Evolutionary conservation across 2,888 invertebrate genomes (phyloP).

Genomic region (Eurois occulta): DNA sequence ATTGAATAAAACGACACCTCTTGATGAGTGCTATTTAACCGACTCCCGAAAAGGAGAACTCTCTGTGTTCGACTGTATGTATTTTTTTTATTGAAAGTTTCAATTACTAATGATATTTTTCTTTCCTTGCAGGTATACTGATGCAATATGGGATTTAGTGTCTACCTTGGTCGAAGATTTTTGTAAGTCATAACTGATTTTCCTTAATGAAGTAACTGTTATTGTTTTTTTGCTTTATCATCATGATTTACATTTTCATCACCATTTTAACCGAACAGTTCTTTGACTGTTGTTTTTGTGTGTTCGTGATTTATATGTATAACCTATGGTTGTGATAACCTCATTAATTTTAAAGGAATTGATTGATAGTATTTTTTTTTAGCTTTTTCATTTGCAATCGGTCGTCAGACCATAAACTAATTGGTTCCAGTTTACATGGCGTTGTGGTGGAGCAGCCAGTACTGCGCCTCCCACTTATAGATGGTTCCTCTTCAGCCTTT

Average conservation of each 20-base stretch:
- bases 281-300: not conserved
- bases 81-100: not conserved
- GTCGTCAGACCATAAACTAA: too few species aligned
- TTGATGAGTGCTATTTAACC: too few species aligned
- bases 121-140: constrained; percentile 36
- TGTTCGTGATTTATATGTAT: not conserved
- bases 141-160: not conserved
- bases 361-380: not conserved
- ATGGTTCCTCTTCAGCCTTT: too few species aligned
- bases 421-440: too few species aligned
- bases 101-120: constrained; percentile 22
- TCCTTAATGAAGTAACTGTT: constrained; percentile 8
- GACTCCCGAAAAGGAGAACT: too few species aligned
- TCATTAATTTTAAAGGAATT: not conserved
- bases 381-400: too few species aligned
- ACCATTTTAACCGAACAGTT: not conserved
- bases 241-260: not conserved
- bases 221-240: constrained; percentile 21
- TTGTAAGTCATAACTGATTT: constrained; percentile 32
- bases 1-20: too few species aligned
- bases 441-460: too few species aligned
- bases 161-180: not conserved
- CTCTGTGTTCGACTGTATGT: too few species aligned
- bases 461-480: too few species aligned
- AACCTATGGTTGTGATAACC: constrained; percentile 1